Evolutionary conservation across 2,797 vertebrate species (phyloP).

Genomic region (Hippopotamyrus pictus): DNA sequence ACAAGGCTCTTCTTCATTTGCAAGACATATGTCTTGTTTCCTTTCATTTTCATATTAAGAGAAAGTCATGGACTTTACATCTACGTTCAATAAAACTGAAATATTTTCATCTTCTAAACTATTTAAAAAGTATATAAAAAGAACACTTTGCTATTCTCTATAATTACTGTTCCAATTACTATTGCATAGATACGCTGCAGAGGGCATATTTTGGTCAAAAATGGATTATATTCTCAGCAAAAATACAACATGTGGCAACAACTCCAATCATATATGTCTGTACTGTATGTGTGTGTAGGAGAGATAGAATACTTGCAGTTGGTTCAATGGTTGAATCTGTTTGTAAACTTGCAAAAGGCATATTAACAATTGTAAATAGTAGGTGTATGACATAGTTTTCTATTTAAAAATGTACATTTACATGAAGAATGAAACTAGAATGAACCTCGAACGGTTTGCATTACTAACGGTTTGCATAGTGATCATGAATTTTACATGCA

Average conservation of each 20-base stretch:
- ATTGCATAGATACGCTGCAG: neutral
- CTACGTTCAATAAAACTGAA: neutral
- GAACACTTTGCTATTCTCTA: neutral
- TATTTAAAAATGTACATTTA: neutral
- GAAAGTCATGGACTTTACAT: constrained; percentile 1
- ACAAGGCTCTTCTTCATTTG: neutral
- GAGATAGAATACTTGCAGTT: neutral
- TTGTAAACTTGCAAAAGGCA: neutral
- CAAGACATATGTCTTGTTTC: neutral
- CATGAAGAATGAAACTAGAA: neutral
- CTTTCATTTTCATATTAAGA: neutral
- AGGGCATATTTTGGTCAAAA: neutral
- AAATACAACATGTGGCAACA: neutral
- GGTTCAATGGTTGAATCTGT: neutral
- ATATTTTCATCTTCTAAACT: constrained; percentile 1
- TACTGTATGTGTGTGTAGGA: neutral
- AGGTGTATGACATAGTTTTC: neutral
- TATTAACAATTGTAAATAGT: neutral
- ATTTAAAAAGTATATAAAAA: neutral
- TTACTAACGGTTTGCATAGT: neutral
- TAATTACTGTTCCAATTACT: neutral
- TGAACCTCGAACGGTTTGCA: neutral
- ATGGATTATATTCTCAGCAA: neutral
- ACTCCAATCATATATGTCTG: neutral
- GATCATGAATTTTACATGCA: neutral